Percentiles rank a stretch among this genome's conserved stretches.
These are phyloP conservation scores for Hetaerina titia DNA, from an alignment of 2,888 invertebrate genomes.

Conservation along the genomic window DNA sequence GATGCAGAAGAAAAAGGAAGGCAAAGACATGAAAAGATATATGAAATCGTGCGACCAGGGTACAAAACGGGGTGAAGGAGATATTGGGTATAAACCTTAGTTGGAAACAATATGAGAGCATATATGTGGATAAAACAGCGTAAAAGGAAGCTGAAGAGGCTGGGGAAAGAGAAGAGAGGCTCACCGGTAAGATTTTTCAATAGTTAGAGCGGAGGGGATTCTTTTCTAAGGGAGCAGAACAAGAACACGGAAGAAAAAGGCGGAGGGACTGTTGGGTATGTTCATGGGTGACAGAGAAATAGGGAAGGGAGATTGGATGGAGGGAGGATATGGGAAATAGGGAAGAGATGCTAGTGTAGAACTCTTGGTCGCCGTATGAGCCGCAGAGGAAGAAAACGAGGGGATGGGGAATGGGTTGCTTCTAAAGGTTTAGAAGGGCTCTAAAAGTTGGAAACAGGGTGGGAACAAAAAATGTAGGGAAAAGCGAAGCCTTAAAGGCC, in stretches of 20 bases:
- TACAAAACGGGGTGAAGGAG: background rate
- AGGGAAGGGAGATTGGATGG: background rate
- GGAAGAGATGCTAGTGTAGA: background rate
- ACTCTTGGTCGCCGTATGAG: background rate
- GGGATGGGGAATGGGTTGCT: background rate
- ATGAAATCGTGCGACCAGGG: background rate
- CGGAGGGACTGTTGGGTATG: background rate
- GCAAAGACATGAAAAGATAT: constrained; percentile 14
- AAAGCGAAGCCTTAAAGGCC: background rate
- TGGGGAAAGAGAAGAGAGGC: background rate
- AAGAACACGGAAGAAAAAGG: background rate
- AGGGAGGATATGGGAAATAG: background rate
- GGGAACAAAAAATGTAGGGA: background rate
- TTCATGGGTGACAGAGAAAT: background rate
- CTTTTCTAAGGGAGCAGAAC: background rate
- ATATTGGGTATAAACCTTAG: background rate
- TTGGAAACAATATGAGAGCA: background rate
- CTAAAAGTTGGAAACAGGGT: background rate
- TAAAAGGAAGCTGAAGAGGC: background rate
- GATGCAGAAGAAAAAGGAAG: background rate
- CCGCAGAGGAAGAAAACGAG: background rate
- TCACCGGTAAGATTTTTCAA: constrained; percentile 11
- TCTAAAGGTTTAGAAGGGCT: background rate
- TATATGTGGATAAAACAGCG: background rate
- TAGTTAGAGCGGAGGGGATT: background rate